A percentile compares a stretch with the other conserved stretches of the same genome.
These are phyloP conservation scores for Steatocranus sp. DNA, from an alignment of 2,797 vertebrate genomes.

Conservation along the genomic window DNA sequence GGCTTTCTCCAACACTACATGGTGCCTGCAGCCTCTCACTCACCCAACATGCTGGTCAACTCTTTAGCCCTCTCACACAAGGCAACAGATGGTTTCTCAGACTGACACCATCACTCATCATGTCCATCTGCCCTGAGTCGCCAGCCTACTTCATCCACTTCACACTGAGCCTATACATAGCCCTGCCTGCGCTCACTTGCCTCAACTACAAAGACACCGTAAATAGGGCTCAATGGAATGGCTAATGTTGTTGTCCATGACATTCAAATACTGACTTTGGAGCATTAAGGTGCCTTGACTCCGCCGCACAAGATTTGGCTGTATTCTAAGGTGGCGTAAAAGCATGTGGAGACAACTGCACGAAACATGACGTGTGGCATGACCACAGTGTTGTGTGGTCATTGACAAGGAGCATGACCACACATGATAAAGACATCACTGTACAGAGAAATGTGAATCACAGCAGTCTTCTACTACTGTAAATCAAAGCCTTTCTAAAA, in stretches of 20 bases:
- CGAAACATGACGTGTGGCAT: neutral
- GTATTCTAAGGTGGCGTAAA: neutral
- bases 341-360: constrained; percentile 4
- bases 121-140: constrained; percentile 60
- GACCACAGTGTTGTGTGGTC: neutral
- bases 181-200: constrained; percentile 22
- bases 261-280: constrained; percentile 40
- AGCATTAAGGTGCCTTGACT: neutral
- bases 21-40: constrained; percentile 5
- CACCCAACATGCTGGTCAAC: constrained; percentile 23
- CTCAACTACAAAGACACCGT: constrained; percentile 48
- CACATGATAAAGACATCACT: constrained; percentile 43
- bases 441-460: constrained; percentile 3
- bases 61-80: constrained; percentile 27
- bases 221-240: constrained; percentile 47
- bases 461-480: neutral
- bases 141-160: constrained; percentile 54
- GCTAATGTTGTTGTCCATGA: constrained; percentile 38
- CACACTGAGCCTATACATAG: constrained; percentile 62
- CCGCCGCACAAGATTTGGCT: neutral
- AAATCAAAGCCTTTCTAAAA: neutral
- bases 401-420: neutral
- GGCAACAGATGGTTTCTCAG: constrained; percentile 49
- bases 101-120: constrained; percentile 51
- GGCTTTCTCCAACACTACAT: constrained; percentile 20